Base-by-base conservation (phyloP, 2,888 invertebrate genomes). In the Gandaritis pyraliata region DNA sequence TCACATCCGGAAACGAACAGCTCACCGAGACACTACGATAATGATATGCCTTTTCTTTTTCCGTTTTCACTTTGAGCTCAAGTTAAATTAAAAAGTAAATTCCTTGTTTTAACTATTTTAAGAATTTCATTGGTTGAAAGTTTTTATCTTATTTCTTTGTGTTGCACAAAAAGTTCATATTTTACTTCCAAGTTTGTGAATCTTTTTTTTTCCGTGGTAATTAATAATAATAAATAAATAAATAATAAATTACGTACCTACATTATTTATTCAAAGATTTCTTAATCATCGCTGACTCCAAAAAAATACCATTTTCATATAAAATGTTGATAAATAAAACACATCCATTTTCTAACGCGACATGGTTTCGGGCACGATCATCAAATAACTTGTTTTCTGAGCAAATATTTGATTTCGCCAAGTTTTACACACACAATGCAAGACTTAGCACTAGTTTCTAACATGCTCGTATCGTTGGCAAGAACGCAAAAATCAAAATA, bases 1-100 rank as follows among this genome's bases (percentile, higher is more conserved):
- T 82, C 82, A 82, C 80, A 76, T 84, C 76, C 78, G 83, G 85
- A 81, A 81, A 82, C 86, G 88, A 87, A 73, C 72, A 75, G 74
- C 74, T 64, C 60, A 51, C 66, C 62, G 56, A 58, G 58, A 64
- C 68, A 68, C 65, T 64, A 61, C 64, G 50, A 60, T 72, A 70
- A 72, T 69, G 68, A 71, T 68, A 69, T 67, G 66, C 57, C 48
- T 66, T 43, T 64, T 63, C 57, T 49, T 48, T 50, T 55, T 13
- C 33, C 33, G 10, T 46, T 59, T 59, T 57, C 23, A 50, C 13
- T 33, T 13, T 7, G n/a, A 15, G 5, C 10, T 46, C 47, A 55
- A 63, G 49, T 61, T 61, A 48, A 56, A 61, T 56, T 58, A 50
- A 60, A 64, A 50, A 38, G 13, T 15, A 16, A 30, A 13, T 33